Evolutionary conservation across 2,888 invertebrate species (phyloP).

Genomic region (Bursaphelenchus okinawaensis): DNA sequence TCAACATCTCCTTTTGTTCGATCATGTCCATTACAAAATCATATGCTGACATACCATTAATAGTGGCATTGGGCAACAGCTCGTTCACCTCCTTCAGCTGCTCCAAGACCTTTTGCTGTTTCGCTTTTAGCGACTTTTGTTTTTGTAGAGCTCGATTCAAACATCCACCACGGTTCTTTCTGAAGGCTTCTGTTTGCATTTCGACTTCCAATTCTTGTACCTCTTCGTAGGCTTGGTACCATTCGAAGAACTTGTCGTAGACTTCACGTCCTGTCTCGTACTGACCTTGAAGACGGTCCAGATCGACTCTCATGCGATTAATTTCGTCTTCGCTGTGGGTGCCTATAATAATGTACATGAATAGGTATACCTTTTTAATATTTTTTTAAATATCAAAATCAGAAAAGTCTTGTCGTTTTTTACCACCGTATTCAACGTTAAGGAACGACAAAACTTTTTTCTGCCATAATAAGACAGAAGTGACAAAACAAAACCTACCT

Average conservation of each 20-base stretch:
- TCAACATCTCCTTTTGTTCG: not conserved
- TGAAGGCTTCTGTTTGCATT: slow-evolving; percentile 3
- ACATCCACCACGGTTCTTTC: slow-evolving; percentile 10
- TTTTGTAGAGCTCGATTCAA: slow-evolving; percentile 1
- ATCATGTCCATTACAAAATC: not conserved
- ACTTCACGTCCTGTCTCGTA: not conserved
- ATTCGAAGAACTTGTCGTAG: slow-evolving; percentile 5
- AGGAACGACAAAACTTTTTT: no score
- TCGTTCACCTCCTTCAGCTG: not conserved
- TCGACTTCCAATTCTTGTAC: slow-evolving; percentile 5
- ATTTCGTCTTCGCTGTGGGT: not conserved
- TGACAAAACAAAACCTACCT: slow-evolving; percentile 2
- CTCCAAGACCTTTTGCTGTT: not conserved
- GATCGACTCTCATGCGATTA: not conserved
- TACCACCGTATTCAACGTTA: no score
- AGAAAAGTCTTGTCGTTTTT: no score
- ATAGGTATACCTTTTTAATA: no score
- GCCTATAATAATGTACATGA: not conserved
- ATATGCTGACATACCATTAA: slow-evolving; percentile 1
- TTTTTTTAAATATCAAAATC: no score
- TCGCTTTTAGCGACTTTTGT: not conserved
- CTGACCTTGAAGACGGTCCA: not conserved
- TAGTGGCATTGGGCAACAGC: not conserved
- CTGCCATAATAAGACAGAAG: not conserved
- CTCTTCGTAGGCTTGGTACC: slow-evolving; percentile 2